Evolutionary conservation across 2,888 invertebrate species (phyloP), one percentile per base, ranked within the genome.

Genomic region (Campaea margaritaria): DNA sequence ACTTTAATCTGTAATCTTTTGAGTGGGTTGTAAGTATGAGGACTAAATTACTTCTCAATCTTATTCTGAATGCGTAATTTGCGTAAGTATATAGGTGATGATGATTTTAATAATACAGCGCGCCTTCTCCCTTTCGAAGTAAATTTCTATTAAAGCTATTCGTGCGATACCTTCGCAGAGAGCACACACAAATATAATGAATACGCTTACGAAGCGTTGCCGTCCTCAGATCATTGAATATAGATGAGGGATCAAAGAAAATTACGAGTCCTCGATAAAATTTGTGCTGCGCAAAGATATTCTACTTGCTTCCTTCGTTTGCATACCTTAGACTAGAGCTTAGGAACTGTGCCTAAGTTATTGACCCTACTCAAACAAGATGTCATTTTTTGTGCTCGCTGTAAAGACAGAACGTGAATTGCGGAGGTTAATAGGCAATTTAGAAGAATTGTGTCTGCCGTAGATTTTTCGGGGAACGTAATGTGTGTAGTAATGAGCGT

Each of bases 241-340:
- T 87, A 90, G 87, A 91, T 88, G 88, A 89, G 87, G 89, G 90
- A 88, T 90, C 90, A 90, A 90, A 89, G 86, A 77, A 89, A 89
- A 89, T 89, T 88, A 87, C 87, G 86, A 85, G 78, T 85, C 75
- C 78, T 79, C 85, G 83, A 86, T 86, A 87, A 89, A 89, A 87
- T 85, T 86, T 86, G 82, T 77, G 86, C 87, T 83, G 81, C 75
- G 86, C 83, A 79, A 87, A 85, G 84, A 85, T 85, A 85, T 85
- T 86, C 76, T 76, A 71, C 75, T 77, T 76, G 52, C 72, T 73
- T 78, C 73, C 76, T 75, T 82, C 79, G 78, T 85, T 87, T 87
- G 81, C 83, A 86, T 85, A 79, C 73, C 75, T 81, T 58, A 61
- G 55, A 34, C 54, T 46, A 55, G 49, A 45, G 49, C 54, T 59